Evolutionary conservation across 1,140 invertebrate genomes (phyloP).

Genomic region (Cecropterus lyciades): DNA sequence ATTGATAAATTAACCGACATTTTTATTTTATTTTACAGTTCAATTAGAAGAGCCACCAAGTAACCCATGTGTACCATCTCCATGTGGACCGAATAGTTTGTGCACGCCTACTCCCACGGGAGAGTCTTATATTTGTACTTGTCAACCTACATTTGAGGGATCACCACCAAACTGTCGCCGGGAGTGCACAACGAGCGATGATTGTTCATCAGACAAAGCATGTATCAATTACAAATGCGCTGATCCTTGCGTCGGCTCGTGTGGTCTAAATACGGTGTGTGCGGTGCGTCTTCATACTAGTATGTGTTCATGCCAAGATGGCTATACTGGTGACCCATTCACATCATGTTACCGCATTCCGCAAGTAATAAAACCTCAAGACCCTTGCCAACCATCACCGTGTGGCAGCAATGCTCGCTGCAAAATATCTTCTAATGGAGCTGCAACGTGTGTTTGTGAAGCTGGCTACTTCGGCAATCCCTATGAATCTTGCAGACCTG

Average conservation of each 20-base stretch:
- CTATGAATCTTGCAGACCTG: constrained; percentile 86
- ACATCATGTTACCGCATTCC: constrained; percentile 64
- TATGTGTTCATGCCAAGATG: constrained; percentile 88
- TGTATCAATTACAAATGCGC: constrained; percentile 89
- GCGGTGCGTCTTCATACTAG: constrained; percentile 90
- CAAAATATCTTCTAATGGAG: constrained; percentile 83
- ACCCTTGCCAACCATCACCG: constrained; percentile 88
- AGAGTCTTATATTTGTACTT: constrained; percentile 87
- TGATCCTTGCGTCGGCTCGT: constrained; percentile 89
- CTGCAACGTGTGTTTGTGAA: constrained; percentile 87
- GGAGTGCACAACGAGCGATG: constrained; percentile 89
- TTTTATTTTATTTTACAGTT: constrained; percentile 58
- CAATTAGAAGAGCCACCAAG: constrained; percentile 67
- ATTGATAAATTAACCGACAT: background rate
- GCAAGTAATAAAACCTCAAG: constrained; percentile 53
- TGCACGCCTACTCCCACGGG: constrained; percentile 86
- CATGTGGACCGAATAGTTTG: constrained; percentile 89
- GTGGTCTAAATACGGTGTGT: constrained; percentile 87
- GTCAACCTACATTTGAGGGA: constrained; percentile 87
- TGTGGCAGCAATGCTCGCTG: constrained; percentile 88
- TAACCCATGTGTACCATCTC: constrained; percentile 90
- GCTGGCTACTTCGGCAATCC: constrained; percentile 88
- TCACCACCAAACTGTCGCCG: constrained; percentile 88
- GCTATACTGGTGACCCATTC: constrained; percentile 79
- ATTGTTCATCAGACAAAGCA: constrained; percentile 88